Evolutionary conservation across 2,113 vertebrate genomes (phyloP), one percentile per base, ranked within the genome.

Genomic region (Heterocephalus glaber): DNA sequence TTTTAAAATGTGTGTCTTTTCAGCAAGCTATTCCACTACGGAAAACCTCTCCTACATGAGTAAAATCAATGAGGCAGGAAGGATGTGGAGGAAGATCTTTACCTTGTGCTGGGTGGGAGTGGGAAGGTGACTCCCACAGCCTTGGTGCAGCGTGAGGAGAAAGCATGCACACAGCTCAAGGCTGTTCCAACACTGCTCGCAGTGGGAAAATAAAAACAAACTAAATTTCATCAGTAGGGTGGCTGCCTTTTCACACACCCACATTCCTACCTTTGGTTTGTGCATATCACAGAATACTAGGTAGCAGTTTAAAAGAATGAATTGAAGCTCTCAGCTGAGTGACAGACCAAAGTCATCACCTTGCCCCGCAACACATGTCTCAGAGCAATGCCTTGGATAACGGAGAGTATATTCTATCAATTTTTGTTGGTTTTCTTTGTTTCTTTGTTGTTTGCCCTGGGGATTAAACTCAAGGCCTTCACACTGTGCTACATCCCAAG

Each of bases 221-320:
- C 3, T 41, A 44, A n/a, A 17, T 41, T 61, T 26, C 35, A 49
- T 60, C 49, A 1, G 5, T 5, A 60, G 70, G 92, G 66, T 16
- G 54, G n/a, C 47, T 9, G 14, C 16, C 17, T 49, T 44, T 24
- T 16, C 4, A 30, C 10, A 47, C 10, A 47, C 6, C 60, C 35
- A 6, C 26, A 12, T 56, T 5, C 16, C 41, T 26, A 7, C 3
- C 24, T 41, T n/a, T 5, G 2, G 7, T 8, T 1, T 5, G 35
- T 11, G 47, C 54, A 8, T 24, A 4, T 56, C 1, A 22, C 0
- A 19, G 86, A 66, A 47, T 20, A 65, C 9, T 33, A 44, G 0
- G 33, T n/a, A 54, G 44, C 56, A 17, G 12, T 52, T 90, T 68
- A 60, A 85, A 47, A 66, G 86, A 74, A 20, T 0, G 1, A 38